These are phyloP conservation scores for Pediacus dermestoides DNA, from an alignment of 2,888 invertebrate species.

Conservation along the genomic window DNA sequence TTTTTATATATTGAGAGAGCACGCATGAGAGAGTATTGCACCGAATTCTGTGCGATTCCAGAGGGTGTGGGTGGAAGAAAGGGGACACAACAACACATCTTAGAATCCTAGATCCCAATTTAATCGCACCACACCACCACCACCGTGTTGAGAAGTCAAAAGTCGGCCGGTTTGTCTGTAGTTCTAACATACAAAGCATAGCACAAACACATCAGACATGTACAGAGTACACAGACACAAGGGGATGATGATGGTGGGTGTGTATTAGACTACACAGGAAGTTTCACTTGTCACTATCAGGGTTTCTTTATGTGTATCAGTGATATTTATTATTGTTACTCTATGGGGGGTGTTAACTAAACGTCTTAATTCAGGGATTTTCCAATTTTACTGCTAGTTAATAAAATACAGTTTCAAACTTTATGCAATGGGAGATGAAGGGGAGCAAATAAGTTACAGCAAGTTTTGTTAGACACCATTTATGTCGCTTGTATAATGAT, in stretches of 20 bases:
- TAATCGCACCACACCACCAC: slow-evolving; percentile 1
- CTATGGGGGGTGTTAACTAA: no score
- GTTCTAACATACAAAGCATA: no score
- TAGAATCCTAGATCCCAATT: no score
- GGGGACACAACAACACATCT: slow-evolving; percentile 8
- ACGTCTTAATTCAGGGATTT: no score
- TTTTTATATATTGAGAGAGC: slow-evolving; percentile 44
- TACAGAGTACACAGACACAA: no score
- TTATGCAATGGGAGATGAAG: no score
- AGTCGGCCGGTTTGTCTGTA: no score
- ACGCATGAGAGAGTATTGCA: slow-evolving; percentile 36
- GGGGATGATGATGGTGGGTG: slow-evolving; percentile 7
- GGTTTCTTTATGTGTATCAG: slow-evolving; percentile 36
- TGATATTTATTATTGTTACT: slow-evolving; percentile 40
- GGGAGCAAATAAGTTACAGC: no score
- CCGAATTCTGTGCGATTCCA: slow-evolving; percentile 4
- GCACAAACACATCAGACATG: slow-evolving; percentile 37
- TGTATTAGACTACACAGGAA: slow-evolving; percentile 38
- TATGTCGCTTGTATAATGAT: no score
- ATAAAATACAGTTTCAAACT: no score
- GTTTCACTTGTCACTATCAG: slow-evolving; percentile 43
- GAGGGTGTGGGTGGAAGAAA: slow-evolving; percentile 17
- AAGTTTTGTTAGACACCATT: no score
- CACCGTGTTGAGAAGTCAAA: slow-evolving; percentile 21
- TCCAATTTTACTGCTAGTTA: no score